Evolutionary conservation across 2,888 invertebrate species (phyloP).

Genomic region (Cyrtodaria siliqua): DNA sequence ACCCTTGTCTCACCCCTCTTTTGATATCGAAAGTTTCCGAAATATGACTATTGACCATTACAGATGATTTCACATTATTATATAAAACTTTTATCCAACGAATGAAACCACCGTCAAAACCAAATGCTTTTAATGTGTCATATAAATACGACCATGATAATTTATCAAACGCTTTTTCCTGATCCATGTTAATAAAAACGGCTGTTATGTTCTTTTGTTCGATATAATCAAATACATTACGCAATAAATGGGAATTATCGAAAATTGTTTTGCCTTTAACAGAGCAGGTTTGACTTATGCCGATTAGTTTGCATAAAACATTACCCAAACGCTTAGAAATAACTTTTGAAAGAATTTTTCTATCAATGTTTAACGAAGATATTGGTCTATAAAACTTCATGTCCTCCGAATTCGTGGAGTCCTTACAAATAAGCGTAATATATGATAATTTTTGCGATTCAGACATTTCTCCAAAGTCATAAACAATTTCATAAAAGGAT

Average conservation of each 20-base stretch:
- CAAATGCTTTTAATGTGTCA: conserved; percentile 52
- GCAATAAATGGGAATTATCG: conserved; percentile 61
- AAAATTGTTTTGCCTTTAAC: conserved; percentile 61
- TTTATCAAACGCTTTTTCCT: conserved; percentile 70
- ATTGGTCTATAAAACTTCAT: conserved; percentile 68
- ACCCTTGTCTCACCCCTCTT: conserved; percentile 59
- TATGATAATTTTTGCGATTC: conserved; percentile 43
- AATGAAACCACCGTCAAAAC: conserved; percentile 59
- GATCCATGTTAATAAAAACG: conserved; percentile 64
- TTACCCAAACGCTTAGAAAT: conserved; percentile 48
- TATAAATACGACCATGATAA: conserved; percentile 64
- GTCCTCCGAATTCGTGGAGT: conserved; percentile 27
- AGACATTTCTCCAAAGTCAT: conserved; percentile 33
- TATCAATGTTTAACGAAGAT: conserved; percentile 62
- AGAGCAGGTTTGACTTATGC: conserved; percentile 62
- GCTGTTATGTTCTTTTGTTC: conserved; percentile 52
- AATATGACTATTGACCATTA: conserved; percentile 57
- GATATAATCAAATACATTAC: conserved; percentile 58
- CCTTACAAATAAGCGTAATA: conserved; percentile 60
- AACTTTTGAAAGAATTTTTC: conserved; percentile 64
- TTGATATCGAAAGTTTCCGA: conserved; percentile 43
- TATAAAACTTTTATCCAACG: conserved; percentile 63
- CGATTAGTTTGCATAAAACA: conserved; percentile 49
- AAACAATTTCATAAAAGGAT: conserved; percentile 12
- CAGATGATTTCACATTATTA: conserved; percentile 47